Base-by-base conservation (phyloP, 2,113 vertebrate species). In the Entelurus aequoreus region DNA sequence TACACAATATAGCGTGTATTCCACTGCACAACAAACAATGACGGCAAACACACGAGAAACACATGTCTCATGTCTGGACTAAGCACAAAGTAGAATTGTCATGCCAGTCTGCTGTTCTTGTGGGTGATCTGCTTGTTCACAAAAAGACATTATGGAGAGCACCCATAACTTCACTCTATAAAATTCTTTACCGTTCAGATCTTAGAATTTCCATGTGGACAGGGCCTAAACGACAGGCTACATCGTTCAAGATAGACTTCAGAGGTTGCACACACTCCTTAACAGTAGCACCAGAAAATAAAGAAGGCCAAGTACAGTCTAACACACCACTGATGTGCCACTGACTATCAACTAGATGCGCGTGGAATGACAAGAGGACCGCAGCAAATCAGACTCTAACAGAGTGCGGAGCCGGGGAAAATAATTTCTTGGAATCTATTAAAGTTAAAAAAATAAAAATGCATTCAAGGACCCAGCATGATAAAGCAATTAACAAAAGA, bases 251-350 rank as follows among this genome's bases (percentile, higher is more conserved):
- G 46, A 63, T 62, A 54, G 46, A 40, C 21, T 61, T 60, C 3
- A 53, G 50, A 69, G 44, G 47, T 67, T 19, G 38, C 44, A 8
- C 57, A 69, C 40, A 69, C 40, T 69, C 60, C 48, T 61, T 49
- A 28, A 36, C 16, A 80, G 69, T 77, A 87, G 85, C 84, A 86
- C 84, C 80, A 79, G 53, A 73, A 65, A 82, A 72, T 66, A 28
- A 28, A 28, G 47, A 71, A 53, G 49, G 48, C 38, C 55, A 42
- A 63, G 5, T 74, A 69, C 46, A 67, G 50, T 11, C 66, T 40
- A 77, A 74, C 46, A 83, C 62, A 58, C 61, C 38, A 72, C 54
- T 6, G 5, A 54, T 54, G 60, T 48, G 65, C 82, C 72, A 68
- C 21, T 19, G 11, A 76, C 68, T 15, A 40, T 38, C 13, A 13